Evolutionary conservation across 2,888 invertebrate species (phyloP).

Genomic region (Agrochola circellaris): DNA sequence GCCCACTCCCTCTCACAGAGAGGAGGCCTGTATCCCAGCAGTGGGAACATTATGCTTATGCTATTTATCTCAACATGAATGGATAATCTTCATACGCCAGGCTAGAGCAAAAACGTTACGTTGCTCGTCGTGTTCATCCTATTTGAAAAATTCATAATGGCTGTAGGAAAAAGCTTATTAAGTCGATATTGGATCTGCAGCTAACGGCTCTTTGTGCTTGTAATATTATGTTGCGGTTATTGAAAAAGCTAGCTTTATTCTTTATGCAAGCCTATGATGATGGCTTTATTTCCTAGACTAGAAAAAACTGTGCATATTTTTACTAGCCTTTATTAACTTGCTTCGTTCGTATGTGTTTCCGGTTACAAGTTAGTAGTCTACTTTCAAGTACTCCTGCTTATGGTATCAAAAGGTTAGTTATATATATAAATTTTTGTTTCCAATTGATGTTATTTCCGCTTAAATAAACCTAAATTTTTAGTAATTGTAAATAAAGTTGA

Average conservation of each 20-base stretch:
- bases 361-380: no score
- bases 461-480: no score
- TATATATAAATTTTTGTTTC: no score
- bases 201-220: conserved; percentile 51
- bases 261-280: conserved; percentile 15
- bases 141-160: conserved; percentile 37
- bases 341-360: no score
- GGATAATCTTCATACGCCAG: background rate
- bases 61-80: background rate
- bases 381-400: no score
- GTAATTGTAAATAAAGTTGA: no score
- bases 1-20: no score
- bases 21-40: no score
- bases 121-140: background rate
- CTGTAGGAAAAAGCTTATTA: conserved; percentile 51
- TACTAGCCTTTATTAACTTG: background rate
- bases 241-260: conserved; percentile 41
- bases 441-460: no score
- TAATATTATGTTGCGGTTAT: conserved; percentile 45
- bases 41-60: no score
- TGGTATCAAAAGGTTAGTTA: no score
- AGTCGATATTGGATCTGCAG: conserved; percentile 61
- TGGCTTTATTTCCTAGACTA: conserved; percentile 10
- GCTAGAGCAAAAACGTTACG: background rate
- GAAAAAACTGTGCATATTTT: background rate